Evolutionary conservation across 2,113 vertebrate species (phyloP), one percentile per base, ranked within the genome.

Genomic region (Salvelinus fontinalis): DNA sequence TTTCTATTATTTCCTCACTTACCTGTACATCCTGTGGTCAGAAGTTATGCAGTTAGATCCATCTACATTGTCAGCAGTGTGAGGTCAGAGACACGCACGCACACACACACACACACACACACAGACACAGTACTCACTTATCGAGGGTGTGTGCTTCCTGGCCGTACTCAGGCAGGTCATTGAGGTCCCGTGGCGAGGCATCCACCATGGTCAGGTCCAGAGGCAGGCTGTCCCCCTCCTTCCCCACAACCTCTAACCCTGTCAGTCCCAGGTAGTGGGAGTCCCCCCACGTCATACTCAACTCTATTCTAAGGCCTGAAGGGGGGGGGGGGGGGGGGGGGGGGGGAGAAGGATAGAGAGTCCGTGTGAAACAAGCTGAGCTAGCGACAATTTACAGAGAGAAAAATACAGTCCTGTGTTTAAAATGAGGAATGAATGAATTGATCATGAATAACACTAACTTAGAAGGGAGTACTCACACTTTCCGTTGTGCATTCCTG

Each of bases 281-380:
- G 81, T 99, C 97, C 0, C 98, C 97, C 98, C 97, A 99, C 0
- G 97, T 97, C 71, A 92, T 80, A 0, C 93, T 89, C 77, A 99
- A 93, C 77, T 95, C 95, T 79, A 99, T 85, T 13, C 93, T 94
- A 73, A 99, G 92, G 81, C 93, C 98, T 99, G 79, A 1, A 69
- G 76, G 11, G 70, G 49, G 67, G 3, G 22, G 7, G 34, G 34
- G 34, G 34, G 34, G n/a, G n/a, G 2, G 8, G 34, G 5, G 31
- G 1, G 8, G 7, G 2, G 2, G 34, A 44, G 39, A 44, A 9
- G 11, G 39, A 44, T 2, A 9, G 65, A 67, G 65, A 57, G 14
- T 20, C 20, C 0, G 13, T 14, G 18, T 57, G 20, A 57, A 44
- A 20, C 20, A 14, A 57, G 54, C 54, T 20, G 20, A 62, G 59